A percentile compares a stretch with the other conserved stretches of the same genome.
These are phyloP conservation scores for Athalia rosae DNA, from an alignment of 2,888 invertebrate species.

Conservation along the genomic window DNA sequence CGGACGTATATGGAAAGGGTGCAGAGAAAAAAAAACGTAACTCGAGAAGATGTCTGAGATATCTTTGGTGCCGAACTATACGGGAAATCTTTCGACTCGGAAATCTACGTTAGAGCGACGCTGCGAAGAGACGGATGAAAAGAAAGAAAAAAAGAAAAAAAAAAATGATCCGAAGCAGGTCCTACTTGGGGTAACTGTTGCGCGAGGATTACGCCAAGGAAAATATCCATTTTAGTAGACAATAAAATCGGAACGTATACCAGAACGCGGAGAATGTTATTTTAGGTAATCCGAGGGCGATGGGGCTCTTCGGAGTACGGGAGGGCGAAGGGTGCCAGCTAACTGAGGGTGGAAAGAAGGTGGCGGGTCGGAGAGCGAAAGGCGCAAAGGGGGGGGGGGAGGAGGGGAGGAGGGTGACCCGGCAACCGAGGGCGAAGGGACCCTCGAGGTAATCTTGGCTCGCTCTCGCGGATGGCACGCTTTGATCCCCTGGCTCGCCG, in stretches of 20 bases:
- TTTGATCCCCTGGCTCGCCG: slow-evolving; percentile 70
- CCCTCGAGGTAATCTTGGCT: slow-evolving; percentile 69
- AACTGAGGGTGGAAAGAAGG: slow-evolving; percentile 55
- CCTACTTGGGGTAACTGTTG: slow-evolving; percentile 15
- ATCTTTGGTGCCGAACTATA: background rate
- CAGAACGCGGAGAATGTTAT: slow-evolving; percentile 60
- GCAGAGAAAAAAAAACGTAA: too few species aligned
- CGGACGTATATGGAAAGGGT: too few species aligned
- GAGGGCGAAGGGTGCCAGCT: slow-evolving; percentile 46
- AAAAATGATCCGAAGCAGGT: background rate
- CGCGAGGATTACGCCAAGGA: slow-evolving; percentile 32
- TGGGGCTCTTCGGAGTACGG: slow-evolving; percentile 54
- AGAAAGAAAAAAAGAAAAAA: slow-evolving; percentile 5
- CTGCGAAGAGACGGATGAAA: too few species aligned
- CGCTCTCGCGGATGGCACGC: slow-evolving; percentile 63
- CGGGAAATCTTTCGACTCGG: background rate
- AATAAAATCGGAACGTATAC: slow-evolving; percentile 49
- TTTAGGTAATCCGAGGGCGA: slow-evolving; percentile 65
- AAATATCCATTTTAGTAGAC: slow-evolving; percentile 45
- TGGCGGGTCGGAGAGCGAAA: slow-evolving; percentile 61
- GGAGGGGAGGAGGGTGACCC: slow-evolving; percentile 29
- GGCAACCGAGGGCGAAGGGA: slow-evolving; percentile 52
- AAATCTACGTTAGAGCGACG: too few species aligned
- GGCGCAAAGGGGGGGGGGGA: slow-evolving; percentile 54
- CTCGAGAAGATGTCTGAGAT: background rate